Conservation (phyloP, 2,888 invertebrate species). For the Stenchaetothrips biformis region DNA sequence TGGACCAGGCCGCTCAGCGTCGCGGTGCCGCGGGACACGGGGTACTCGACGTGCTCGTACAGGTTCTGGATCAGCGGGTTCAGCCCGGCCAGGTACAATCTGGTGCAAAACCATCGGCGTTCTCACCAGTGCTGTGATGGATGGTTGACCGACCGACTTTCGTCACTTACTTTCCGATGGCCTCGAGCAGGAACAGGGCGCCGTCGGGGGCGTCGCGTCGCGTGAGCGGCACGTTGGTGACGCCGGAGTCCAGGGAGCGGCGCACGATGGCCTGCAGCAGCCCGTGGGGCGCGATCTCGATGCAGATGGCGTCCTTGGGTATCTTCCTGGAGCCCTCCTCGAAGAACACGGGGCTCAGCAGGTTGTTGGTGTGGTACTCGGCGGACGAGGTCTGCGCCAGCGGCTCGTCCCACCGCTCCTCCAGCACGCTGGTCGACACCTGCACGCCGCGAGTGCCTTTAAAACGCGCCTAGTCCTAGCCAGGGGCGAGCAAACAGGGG, state of each 20-base stretch:
- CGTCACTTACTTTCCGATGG: constrained; percentile 20
- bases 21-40: constrained; percentile 53
- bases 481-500: too few relatives aligned
- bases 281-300: constrained; percentile 88
- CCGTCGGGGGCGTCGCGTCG: constrained; percentile 44
- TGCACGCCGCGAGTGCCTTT: too few relatives aligned
- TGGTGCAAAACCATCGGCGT: constrained; percentile 42
- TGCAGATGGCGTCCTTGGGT: constrained; percentile 73
- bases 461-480: too few relatives aligned
- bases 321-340: constrained; percentile 77
- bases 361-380: constrained; percentile 64
- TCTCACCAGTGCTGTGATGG: not conserved
- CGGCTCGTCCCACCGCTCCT: constrained; percentile 55
- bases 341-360: constrained; percentile 65
- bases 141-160: not conserved
- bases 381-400: constrained; percentile 56
- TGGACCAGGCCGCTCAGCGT: constrained; percentile 51
- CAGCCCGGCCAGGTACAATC: constrained; percentile 51
- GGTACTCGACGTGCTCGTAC: constrained; percentile 47
- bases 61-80: constrained; percentile 48
- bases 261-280: constrained; percentile 81
- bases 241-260: constrained; percentile 64
- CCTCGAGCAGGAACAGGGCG: constrained; percentile 33
- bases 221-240: constrained; percentile 70
- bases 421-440: constrained; percentile 46